phyloP scores from a whole-genome alignment of 2,113 vertebrate genomes.

The Machaerirhynchus nigripectus region DNA sequence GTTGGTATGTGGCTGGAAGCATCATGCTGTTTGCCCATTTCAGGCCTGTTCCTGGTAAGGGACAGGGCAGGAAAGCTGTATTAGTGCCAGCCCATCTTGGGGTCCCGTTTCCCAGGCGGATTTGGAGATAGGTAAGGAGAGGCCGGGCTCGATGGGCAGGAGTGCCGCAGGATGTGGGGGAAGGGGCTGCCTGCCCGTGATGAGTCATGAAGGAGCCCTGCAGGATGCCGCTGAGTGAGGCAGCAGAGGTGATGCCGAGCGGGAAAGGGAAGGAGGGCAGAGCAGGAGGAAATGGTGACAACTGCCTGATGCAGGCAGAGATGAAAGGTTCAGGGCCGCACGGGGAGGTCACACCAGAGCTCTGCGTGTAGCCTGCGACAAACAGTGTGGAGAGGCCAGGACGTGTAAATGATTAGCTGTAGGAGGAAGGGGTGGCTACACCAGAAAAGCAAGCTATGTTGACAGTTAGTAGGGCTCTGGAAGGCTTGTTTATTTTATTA shows the following conservation, averaged over 20 bases:
- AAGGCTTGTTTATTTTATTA: slow-evolving; percentile 75
- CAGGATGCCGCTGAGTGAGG: slow-evolving; percentile 31
- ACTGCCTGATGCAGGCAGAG: not conserved
- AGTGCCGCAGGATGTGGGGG: slow-evolving; percentile 9
- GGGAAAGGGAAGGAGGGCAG: slow-evolving; percentile 1
- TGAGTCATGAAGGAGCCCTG: slow-evolving; percentile 46
- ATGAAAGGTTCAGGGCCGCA: slow-evolving; percentile 19
- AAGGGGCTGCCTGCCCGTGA: not conserved
- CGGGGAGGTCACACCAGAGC: not conserved
- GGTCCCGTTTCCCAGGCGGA: not conserved
- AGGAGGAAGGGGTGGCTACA: slow-evolving; percentile 37
- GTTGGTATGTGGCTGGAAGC: not conserved
- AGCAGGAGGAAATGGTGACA: slow-evolving; percentile 1
- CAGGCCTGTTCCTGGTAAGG: not conserved
- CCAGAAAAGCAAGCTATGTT: slow-evolving; percentile 40
- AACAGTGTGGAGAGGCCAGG: not conserved
- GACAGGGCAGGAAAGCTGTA: not conserved
- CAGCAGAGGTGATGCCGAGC: slow-evolving; percentile 1
- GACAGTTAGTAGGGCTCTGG: slow-evolving; percentile 7
- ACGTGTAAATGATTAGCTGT: not conserved
- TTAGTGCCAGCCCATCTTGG: not conserved
- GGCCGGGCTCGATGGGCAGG: not conserved
- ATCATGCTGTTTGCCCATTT: not conserved
- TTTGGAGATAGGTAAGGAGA: not conserved
- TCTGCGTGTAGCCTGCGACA: not conserved